Base-by-base conservation (phyloP, 2,888 invertebrate genomes). In the Periphyllus acericola region DNA sequence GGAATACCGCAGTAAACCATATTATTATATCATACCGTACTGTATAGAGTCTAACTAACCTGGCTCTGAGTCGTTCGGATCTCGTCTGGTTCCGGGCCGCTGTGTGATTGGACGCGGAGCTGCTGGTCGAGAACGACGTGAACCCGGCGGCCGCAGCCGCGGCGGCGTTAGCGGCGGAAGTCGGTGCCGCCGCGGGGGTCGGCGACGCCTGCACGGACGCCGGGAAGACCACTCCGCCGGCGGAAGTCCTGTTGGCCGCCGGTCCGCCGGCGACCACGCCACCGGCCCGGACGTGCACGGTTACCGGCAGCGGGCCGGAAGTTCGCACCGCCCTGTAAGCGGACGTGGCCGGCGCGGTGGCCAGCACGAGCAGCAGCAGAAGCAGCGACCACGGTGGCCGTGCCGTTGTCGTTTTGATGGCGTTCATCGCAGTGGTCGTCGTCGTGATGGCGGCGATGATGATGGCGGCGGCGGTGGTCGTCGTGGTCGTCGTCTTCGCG, bases 251-350 rank as follows among this genome's bases (percentile, higher is more conserved):
- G 74, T 87, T 87, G 25, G 86, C 80, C 29, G 80, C 72, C 6
- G 86, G n/a, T 2, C 68, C 79, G 8, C 76, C 75, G 46, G 76
- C 79, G 11, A 79, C 46, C 9, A 71, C 40, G 36, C 86, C 86
- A 29, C 79, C 80, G 25, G 86, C 40, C 40, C 86, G 86, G 17
- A 87, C 86, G 74, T 87, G 86, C 60, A 87, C 86, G 32, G 86
- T 87, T 2, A 87, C 86, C 60, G 86, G 86, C 25, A 81, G 4
- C 74, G 86, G 86, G 9, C 86, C 86, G 74, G 86, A 87, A n/a
- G 86, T 87, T 46, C 86, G 86, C 29, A 87, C 86, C 32, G 86
- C 72, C 80, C 86, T 52, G 60, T 87, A 87, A 80, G 80, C 80
- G 72, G 80, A 72, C 55, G 74, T 40, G 72, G 72, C 17, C 25